phyloP scores from a whole-genome alignment of 2,797 vertebrate species.

The Benthosema pterotum region DNA sequence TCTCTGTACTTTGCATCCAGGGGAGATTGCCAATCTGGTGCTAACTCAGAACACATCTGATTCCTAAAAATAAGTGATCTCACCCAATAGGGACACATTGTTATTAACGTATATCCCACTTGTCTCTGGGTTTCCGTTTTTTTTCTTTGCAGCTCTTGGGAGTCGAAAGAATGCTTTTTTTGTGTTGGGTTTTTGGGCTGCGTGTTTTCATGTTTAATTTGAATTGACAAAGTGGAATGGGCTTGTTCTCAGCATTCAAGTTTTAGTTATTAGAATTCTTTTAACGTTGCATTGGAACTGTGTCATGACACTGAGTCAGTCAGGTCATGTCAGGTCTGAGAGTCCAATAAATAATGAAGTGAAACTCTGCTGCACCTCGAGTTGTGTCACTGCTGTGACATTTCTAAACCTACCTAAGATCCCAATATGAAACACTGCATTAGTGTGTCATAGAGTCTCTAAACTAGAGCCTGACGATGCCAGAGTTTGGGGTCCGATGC shows the following conservation, averaged over 20 bases:
- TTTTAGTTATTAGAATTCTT: background rate
- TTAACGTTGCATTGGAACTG: background rate
- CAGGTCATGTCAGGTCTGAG: background rate
- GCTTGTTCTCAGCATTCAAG: background rate
- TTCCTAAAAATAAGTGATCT: slow-evolving; percentile 13
- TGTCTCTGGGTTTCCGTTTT: background rate
- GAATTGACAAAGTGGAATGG: background rate
- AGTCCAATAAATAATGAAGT: slow-evolving; percentile 15
- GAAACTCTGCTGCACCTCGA: background rate
- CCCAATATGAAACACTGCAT: too few species aligned
- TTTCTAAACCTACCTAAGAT: background rate
- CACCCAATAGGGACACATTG: background rate
- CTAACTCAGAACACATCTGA: slow-evolving; percentile 2
- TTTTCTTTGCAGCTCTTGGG: background rate
- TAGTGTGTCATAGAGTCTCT: too few species aligned
- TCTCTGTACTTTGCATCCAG: slow-evolving; percentile 23
- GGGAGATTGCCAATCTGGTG: slow-evolving; percentile 16
- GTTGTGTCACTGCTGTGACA: slow-evolving; percentile 12
- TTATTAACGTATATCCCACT: slow-evolving; percentile 5
- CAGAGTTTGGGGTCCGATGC: too few species aligned
- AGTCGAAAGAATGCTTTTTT: slow-evolving; percentile 3
- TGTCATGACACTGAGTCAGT: too few species aligned
- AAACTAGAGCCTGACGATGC: too few species aligned
- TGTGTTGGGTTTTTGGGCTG: slow-evolving; percentile 7
- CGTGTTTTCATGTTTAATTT: slow-evolving; percentile 17